A percentile compares a stretch with the other conserved stretches of the same genome.
These are phyloP conservation scores for Mylabris sibirica DNA, from an alignment of 2,888 invertebrate genomes.

Conservation along the genomic window DNA sequence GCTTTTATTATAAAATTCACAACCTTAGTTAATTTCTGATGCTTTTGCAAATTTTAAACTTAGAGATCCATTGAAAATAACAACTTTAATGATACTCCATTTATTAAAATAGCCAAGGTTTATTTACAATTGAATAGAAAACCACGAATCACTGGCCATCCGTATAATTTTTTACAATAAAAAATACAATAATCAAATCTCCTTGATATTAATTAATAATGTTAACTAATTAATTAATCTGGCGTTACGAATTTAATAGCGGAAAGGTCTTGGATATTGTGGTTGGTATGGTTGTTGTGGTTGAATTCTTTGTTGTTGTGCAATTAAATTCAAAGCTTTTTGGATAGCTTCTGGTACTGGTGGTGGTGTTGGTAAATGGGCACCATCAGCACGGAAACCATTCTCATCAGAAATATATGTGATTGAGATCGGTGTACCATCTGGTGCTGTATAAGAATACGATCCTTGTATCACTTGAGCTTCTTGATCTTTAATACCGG, in stretches of 20 bases:
- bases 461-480: constrained; percentile 80
- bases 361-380: constrained; percentile 79
- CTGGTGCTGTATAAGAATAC: constrained; percentile 64
- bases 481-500: constrained; percentile 72
- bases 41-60: too few relatives aligned
- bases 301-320: constrained; percentile 43
- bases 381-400: constrained; percentile 79
- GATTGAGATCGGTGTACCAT: constrained; percentile 66
- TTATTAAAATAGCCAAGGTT: background rate
- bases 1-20: too few relatives aligned
- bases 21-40: too few relatives aligned
- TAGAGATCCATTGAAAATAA: too few relatives aligned
- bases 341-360: constrained; percentile 77
- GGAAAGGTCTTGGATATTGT: constrained; percentile 34
- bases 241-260: background rate
- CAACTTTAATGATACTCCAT: background rate
- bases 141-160: background rate
- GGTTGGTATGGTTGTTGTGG: constrained; percentile 47
- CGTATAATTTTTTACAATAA: background rate
- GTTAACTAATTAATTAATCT: background rate
- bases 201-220: background rate
- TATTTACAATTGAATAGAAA: background rate
- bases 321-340: constrained; percentile 61
- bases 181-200: background rate
- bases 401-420: constrained; percentile 80